These are phyloP conservation scores for Perca fluviatilis DNA, from an alignment of 2,113 vertebrate species.

Conservation along the genomic window DNA sequence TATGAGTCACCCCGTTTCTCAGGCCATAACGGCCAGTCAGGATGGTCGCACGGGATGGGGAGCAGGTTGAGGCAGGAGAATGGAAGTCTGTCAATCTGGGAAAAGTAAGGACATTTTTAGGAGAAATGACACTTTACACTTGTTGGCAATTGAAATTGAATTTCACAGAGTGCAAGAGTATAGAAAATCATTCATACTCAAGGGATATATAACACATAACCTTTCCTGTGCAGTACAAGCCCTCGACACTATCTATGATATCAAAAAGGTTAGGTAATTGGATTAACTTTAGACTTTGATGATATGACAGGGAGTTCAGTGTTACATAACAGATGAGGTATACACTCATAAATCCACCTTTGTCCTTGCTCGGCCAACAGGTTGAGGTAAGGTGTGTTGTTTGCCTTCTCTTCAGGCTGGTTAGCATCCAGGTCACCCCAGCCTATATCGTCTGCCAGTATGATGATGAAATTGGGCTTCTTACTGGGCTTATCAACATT, in stretches of 20 bases:
- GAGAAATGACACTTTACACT: not conserved
- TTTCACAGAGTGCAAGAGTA: not conserved
- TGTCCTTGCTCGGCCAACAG: slow-evolving; percentile 88
- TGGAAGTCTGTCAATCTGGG: slow-evolving; percentile 95
- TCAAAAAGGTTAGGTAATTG: not conserved
- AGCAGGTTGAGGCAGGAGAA: slow-evolving; percentile 94
- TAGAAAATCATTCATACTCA: not conserved
- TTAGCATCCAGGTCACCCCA: slow-evolving; percentile 96
- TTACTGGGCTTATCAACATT: not conserved
- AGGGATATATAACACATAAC: not conserved
- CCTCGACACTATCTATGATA: not conserved
- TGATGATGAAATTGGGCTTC: slow-evolving; percentile 91
- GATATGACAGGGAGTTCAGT: not conserved
- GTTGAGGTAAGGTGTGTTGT: slow-evolving; percentile 89
- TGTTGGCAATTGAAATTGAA: not conserved
- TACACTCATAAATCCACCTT: slow-evolving; percentile 80
- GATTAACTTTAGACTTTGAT: not conserved
- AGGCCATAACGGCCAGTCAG: slow-evolving; percentile 93
- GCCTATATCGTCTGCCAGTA: slow-evolving; percentile 95
- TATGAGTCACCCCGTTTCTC: slow-evolving; percentile 94
- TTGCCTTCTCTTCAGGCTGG: slow-evolving; percentile 73
- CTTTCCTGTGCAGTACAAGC: not conserved
- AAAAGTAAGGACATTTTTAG: not conserved
- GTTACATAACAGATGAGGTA: not conserved
- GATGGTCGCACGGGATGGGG: slow-evolving; percentile 93